These are phyloP conservation scores for Valencia hispanica DNA, from an alignment of 2,797 vertebrate genomes.

Conservation along the genomic window DNA sequence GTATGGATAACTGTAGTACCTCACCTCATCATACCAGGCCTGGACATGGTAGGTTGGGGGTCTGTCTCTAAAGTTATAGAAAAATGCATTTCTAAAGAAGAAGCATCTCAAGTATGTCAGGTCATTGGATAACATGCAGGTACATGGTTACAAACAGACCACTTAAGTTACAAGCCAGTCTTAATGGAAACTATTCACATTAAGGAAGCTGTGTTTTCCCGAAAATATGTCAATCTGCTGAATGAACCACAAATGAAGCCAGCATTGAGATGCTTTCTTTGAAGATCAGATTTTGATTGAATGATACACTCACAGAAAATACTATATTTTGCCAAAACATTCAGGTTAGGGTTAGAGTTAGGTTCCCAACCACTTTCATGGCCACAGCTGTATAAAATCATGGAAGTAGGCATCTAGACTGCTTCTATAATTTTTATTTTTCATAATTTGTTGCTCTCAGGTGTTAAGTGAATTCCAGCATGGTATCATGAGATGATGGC, in stretches of 20 bases:
- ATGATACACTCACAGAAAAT: neutral
- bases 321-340: neutral
- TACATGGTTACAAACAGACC: neutral
- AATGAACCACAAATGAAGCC: neutral
- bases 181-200: neutral
- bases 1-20: conserved; percentile 91
- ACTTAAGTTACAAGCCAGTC: neutral
- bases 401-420: neutral
- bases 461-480: neutral
- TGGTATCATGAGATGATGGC: neutral
- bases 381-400: neutral
- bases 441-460: neutral
- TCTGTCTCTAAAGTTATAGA: conserved; percentile 84
- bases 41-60: conserved; percentile 96
- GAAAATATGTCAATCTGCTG: neutral
- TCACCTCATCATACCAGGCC: conserved; percentile 98
- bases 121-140: too few species aligned
- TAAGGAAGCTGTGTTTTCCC: neutral
- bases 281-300: neutral
- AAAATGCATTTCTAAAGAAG: neutral
- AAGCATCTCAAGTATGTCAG: neutral
- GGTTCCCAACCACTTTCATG: neutral
- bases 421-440: too few species aligned
- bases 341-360: too few species aligned
- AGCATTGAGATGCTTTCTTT: neutral